A percentile compares a stretch with the other conserved stretches of the same genome.
These are phyloP conservation scores for Leiothrix lutea DNA, from an alignment of 2,113 vertebrate species.

Conservation along the genomic window DNA sequence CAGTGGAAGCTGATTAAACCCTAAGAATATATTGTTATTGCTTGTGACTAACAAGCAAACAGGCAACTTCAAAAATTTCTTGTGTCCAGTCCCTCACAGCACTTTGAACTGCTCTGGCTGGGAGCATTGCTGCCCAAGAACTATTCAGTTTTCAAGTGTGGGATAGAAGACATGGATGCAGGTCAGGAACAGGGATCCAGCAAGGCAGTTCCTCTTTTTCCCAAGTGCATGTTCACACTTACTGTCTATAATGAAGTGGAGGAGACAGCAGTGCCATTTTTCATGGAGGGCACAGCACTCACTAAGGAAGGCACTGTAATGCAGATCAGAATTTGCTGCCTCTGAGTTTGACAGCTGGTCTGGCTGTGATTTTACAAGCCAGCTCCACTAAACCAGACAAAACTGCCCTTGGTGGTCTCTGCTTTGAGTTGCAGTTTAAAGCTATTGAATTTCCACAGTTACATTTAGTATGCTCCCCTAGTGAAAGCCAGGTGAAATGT, in stretches of 20 bases:
- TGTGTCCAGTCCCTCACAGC: neutral
- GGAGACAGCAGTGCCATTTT: rapidly evolving
- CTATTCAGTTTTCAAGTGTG: neutral
- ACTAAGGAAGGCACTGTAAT: neutral
- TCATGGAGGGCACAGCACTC: neutral
- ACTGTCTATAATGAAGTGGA: neutral
- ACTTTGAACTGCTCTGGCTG: neutral
- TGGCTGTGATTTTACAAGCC: slow-evolving; percentile 13
- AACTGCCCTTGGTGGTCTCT: neutral
- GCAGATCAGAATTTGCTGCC: neutral
- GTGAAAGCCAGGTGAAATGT: neutral
- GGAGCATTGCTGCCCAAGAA: rapidly evolving
- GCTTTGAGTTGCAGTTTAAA: neutral
- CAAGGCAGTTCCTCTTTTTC: neutral
- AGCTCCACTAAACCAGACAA: neutral
- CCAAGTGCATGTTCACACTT: rapidly evolving
- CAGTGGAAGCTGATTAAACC: neutral
- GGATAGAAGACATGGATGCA: neutral
- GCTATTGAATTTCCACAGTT: neutral
- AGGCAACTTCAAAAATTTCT: neutral
- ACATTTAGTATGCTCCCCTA: neutral
- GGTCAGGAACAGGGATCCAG: neutral
- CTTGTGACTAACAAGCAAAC: neutral
- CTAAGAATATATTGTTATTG: neutral
- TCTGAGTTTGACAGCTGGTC: neutral